Conservation (phyloP, 2,888 invertebrate species). For the Nudaria mundana region DNA sequence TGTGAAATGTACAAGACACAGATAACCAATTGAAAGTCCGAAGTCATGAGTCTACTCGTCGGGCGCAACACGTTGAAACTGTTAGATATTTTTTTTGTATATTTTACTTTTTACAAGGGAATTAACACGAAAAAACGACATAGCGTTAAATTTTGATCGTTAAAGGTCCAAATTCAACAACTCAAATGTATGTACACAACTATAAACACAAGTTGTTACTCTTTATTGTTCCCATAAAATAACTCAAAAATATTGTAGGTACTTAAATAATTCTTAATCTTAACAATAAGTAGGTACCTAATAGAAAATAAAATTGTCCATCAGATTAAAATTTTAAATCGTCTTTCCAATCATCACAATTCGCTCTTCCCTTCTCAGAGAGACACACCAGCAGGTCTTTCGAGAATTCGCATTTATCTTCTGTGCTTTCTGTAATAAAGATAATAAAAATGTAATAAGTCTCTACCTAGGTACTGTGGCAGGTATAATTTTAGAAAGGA, state of each 20-base stretch:
- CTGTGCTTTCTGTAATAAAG: slow-evolving; percentile 66
- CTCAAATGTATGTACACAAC: not conserved
- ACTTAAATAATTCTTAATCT: too few species aligned
- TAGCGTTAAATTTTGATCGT: too few species aligned
- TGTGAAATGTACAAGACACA: too few species aligned
- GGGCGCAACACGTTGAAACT: too few species aligned
- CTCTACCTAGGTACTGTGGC: too few species aligned
- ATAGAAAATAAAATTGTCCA: not conserved
- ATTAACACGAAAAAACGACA: too few species aligned
- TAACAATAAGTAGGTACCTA: not conserved
- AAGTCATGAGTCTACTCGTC: too few species aligned
- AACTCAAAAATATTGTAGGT: not conserved
- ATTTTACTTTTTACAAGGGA: too few species aligned
- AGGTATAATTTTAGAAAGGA: too few species aligned
- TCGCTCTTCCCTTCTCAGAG: slow-evolving; percentile 85
- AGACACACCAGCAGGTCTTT: slow-evolving; percentile 84
- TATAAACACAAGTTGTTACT: not conserved
- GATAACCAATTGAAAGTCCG: too few species aligned
- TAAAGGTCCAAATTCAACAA: not conserved
- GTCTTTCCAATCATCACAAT: slow-evolving; percentile 88
- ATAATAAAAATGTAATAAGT: too few species aligned
- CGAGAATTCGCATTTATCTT: slow-evolving; percentile 85
- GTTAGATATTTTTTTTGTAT: too few species aligned
- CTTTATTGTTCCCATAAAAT: not conserved
- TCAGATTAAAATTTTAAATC: slow-evolving; percentile 44